Base-by-base conservation (phyloP, 2,113 vertebrate species). In the Hippocampus zosterae region DNA sequence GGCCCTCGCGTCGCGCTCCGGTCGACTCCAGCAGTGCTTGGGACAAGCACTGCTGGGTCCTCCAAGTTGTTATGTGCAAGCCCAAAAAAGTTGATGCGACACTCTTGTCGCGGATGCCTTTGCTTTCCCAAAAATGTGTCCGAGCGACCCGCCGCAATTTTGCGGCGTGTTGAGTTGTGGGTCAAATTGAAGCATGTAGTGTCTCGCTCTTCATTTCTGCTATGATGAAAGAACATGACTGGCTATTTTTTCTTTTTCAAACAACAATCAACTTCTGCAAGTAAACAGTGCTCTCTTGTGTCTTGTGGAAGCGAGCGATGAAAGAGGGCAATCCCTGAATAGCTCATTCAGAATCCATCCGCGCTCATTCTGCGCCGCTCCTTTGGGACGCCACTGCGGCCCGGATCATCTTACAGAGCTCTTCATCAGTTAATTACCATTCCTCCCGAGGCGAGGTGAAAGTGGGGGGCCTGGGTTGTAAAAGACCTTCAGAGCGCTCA, bases 381-480 rank as follows among this genome's bases (percentile, higher is more conserved):
- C 82, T 84, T 74, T 73, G 86, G 88, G 83, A 86, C 80, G 59
- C 75, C 80, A 80, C 81, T 78, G 81, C 66, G 77, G 75, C 79
- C 81, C 66, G 82, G 87, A 85, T 84, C 84, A 83, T 89, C 85
- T 85, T 82, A 84, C 81, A 85, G 87, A 91, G 87, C 89, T 85
- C 87, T 84, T 85, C 86, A 85, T 90, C 81, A 87, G 84, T 89
- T 92, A 91, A 92, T 91, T 92, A 92, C 84, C 85, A 81, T 90
- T 90, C 87, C 83, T 81, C 82, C 81, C 77, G 70, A 81, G 84
- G 74, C 52, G 81, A 85, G 84, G 77, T 82, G 83, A 80, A 83
- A 74, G 78, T 25, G 27, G 33, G 33, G 33, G 33, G 33, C 33
- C 33, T 37, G 33, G 46, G 74, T 80, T 70, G 69, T 82, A 88